phyloP scores from a whole-genome alignment of 2,797 vertebrate genomes.

The Pseudotriccus pelzelni region DNA sequence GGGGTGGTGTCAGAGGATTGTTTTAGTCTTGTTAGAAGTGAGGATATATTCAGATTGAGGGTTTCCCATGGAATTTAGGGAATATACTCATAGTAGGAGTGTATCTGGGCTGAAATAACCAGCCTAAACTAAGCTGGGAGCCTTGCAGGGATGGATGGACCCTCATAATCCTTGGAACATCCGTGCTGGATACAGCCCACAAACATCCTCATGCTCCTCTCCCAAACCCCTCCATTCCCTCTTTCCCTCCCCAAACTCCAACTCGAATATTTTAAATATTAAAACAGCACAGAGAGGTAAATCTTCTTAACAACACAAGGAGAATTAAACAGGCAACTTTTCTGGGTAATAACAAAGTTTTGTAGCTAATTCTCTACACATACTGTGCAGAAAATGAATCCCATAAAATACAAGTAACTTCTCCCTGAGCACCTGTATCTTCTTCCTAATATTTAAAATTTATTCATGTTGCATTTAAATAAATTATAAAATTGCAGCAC shows the following conservation, averaged over 20 bases:
- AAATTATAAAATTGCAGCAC: slow-evolving; percentile 6
- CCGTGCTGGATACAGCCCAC: fast-evolving
- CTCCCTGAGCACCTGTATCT: slow-evolving; percentile 58
- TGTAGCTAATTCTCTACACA: slow-evolving; percentile 40
- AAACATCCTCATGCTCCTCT: neutral
- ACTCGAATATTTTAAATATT: slow-evolving; percentile 54
- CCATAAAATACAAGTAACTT: slow-evolving; percentile 64
- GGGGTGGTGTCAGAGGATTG: neutral
- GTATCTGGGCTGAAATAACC: neutral
- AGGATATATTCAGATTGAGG: neutral
- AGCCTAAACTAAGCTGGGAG: neutral
- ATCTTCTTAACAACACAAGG: slow-evolving; percentile 30
- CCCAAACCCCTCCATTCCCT: neutral
- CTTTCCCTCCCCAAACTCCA: neutral
- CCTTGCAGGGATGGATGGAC: neutral
- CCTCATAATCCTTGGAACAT: neutral
- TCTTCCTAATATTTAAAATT: slow-evolving; percentile 65
- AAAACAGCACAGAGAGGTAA: slow-evolving; percentile 28
- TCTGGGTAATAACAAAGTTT: slow-evolving; percentile 53
- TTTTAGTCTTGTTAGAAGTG: neutral
- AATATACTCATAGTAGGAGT: neutral
- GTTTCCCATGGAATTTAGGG: neutral
- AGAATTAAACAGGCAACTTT: slow-evolving; percentile 52
- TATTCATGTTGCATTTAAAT: slow-evolving; percentile 55
- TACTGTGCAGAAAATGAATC: slow-evolving; percentile 64